phyloP scores from a whole-genome alignment of 1,140 invertebrate genomes.

The Carcinoscorpius rotundicauda region DNA sequence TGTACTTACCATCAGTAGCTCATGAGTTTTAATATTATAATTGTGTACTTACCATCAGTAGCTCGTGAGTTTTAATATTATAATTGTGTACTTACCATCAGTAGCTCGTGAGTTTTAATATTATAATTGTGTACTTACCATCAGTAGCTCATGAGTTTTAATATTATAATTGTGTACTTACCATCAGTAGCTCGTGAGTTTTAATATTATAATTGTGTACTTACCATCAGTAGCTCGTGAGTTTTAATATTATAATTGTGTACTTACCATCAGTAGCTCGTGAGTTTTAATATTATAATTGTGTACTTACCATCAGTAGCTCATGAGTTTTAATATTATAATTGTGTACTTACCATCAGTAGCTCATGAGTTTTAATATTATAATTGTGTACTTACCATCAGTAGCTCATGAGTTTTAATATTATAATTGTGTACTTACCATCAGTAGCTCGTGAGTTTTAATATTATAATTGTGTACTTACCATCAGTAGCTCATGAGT shows the following conservation, averaged over 20 bases:
- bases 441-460: slow-evolving; percentile 41
- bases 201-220: too few relatives aligned
- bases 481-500: slow-evolving; percentile 40
- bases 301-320: slow-evolving; percentile 35
- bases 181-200: slow-evolving; percentile 39
- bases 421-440: too few relatives aligned
- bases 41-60: slow-evolving; percentile 35
- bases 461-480: too few relatives aligned
- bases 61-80: slow-evolving; percentile 44
- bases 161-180: too few relatives aligned
- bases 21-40: slow-evolving; percentile 46
- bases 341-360: slow-evolving; percentile 34
- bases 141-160: slow-evolving; percentile 40
- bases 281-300: slow-evolving; percentile 49
- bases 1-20: slow-evolving; percentile 35
- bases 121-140: too few relatives aligned
- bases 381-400: too few relatives aligned
- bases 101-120: slow-evolving; percentile 43
- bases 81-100: too few relatives aligned
- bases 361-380: slow-evolving; percentile 44
- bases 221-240: slow-evolving; percentile 35
- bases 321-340: slow-evolving; percentile 46
- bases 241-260: too few relatives aligned
- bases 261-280: slow-evolving; percentile 34
- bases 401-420: slow-evolving; percentile 44